Evolutionary conservation across 23 tunicate species (phyloP).

Genomic region (Pegea sp.): DNA sequence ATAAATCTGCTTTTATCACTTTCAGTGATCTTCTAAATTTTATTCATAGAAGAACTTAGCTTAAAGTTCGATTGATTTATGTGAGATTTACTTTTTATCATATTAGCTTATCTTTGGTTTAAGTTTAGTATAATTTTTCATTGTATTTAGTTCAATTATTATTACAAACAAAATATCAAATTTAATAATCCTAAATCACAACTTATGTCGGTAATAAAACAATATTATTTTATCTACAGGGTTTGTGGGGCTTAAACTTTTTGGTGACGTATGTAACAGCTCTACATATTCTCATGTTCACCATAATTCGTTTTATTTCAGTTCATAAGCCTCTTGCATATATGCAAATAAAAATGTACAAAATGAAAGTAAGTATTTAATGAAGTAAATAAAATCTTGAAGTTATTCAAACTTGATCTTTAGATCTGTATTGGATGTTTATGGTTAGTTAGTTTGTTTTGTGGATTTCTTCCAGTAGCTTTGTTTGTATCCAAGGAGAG

Average conservation of each 20-base stretch:
- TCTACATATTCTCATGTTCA: background rate
- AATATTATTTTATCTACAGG: too few species aligned
- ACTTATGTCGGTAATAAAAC: too few species aligned
- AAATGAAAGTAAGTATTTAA: background rate
- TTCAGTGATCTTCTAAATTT: too few species aligned
- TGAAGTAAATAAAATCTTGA: background rate
- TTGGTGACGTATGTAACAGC: background rate
- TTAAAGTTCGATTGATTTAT: too few species aligned
- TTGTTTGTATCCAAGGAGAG: background rate
- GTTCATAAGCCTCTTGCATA: background rate
- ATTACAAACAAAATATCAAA: too few species aligned
- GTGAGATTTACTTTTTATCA: too few species aligned
- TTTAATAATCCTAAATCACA: too few species aligned
- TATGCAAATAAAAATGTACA: background rate
- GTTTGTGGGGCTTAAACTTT: background rate
- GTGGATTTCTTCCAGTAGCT: background rate
- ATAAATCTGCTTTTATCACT: too few species aligned
- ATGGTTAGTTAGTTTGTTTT: background rate
- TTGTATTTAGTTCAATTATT: too few species aligned
- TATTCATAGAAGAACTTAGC: too few species aligned
- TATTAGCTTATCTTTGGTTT: too few species aligned
- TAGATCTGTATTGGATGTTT: background rate
- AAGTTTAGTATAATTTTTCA: too few species aligned
- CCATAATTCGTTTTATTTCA: background rate
- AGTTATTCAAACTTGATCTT: background rate